Conservation (phyloP, 2,888 invertebrate species). For the Petrolisthes manimaculis region DNA sequence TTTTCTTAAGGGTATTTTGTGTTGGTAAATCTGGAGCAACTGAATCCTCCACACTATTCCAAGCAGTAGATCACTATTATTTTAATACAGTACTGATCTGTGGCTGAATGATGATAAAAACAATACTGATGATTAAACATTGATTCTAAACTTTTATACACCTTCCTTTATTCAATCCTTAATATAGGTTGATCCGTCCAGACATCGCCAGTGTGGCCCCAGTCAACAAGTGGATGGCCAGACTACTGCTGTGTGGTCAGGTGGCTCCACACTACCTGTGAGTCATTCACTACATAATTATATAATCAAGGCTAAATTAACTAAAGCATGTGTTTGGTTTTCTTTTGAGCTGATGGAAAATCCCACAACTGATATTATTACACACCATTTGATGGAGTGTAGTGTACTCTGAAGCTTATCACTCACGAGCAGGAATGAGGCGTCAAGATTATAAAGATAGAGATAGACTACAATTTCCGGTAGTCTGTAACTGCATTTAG, state of each 20-base stretch:
- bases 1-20: not conserved
- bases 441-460: too few relatives aligned
- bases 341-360: not conserved
- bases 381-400: too few relatives aligned
- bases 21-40: too few relatives aligned
- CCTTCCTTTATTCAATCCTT: constrained; percentile 23
- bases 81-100: too few relatives aligned
- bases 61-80: too few relatives aligned
- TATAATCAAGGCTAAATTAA: too few relatives aligned
- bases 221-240: constrained; percentile 39
- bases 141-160: not conserved
- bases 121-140: too few relatives aligned
- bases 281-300: not conserved
- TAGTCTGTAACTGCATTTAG: too few relatives aligned
- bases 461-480: too few relatives aligned
- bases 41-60: too few relatives aligned
- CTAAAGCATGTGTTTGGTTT: not conserved
- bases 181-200: constrained; percentile 29
- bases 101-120: too few relatives aligned
- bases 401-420: not conserved
- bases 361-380: not conserved
- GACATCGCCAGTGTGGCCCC: constrained; percentile 47
- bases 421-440: too few relatives aligned
- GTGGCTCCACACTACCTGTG: constrained; percentile 36
- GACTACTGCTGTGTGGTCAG: constrained; percentile 7